Evolutionary conservation across 2,113 vertebrate genomes (phyloP).

Genomic region (Rhizomys pruinosus): DNA sequence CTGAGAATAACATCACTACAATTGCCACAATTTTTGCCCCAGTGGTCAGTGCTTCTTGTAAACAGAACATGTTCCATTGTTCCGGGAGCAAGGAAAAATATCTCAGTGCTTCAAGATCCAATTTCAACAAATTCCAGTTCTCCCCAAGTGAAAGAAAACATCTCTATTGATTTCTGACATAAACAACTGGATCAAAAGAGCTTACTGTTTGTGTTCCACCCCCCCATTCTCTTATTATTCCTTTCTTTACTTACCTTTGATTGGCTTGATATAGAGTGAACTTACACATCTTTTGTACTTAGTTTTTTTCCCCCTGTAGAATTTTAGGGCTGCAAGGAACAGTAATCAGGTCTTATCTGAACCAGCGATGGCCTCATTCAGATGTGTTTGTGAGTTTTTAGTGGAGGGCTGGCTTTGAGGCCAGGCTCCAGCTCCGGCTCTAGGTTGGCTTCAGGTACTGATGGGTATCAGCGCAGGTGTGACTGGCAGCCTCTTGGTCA

Average conservation of each 20-base stretch:
- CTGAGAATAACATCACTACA: constrained; percentile 24
- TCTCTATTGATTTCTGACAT: constrained; percentile 80
- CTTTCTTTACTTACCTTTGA: constrained; percentile 61
- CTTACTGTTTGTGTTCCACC: constrained; percentile 65
- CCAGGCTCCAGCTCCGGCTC: constrained; percentile 20
- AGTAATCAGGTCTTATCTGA: background rate
- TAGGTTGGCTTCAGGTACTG: background rate
- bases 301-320: background rate
- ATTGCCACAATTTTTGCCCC: constrained; percentile 60
- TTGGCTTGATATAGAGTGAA: constrained; percentile 51
- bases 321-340: background rate
- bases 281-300: constrained; percentile 47
- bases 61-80: constrained; percentile 54
- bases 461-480: background rate
- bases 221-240: background rate
- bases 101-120: constrained; percentile 69
- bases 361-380: background rate
- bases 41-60: constrained; percentile 48
- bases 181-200: constrained; percentile 69
- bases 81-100: constrained; percentile 43
- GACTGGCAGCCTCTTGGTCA: background rate
- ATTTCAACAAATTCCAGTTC: constrained; percentile 77
- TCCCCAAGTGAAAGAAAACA: constrained; percentile 73
- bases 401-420: background rate
- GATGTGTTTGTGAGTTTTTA: constrained; percentile 11